Base-by-base conservation (phyloP, 2,888 invertebrate genomes). In the Catocala nupta region DNA sequence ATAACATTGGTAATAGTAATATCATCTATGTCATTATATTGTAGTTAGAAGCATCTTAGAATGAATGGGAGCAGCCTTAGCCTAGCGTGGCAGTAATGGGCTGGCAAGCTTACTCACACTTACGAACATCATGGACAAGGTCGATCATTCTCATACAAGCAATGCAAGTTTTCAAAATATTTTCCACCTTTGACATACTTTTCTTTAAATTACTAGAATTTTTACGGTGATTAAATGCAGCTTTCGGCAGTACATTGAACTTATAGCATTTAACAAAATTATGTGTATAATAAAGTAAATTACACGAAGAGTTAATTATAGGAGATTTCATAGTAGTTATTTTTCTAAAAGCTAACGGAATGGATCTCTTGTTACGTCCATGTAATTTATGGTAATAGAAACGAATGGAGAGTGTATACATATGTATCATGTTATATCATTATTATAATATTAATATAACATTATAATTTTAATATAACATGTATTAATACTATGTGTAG, bases 281-380 rank as follows among this genome's bases (percentile, higher is more conserved):
- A 56, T 55, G 9, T 25, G 34, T 45, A 54, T 59, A 51, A 13
- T 50, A 48, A 45, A 51, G 43, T 56, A 58, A 65, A 65, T 54
- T 39, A 70, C 60, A 58, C 11, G 39, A 73, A 75, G 65, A 62
- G 0, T 54, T 63, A 65, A 54, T 70, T 63, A 61, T 63, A 68
- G 59, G 64, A 58, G 52, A 63, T 63, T 71, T 62, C 51, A 70
- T 53, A 73, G 57, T 59, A 63, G 61, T 80, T 81, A 85, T 84
- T 85, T 86, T 86, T 86, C 69, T 68, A 82, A 80, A 80, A 66
- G 62, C 60, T 62, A 75, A 73, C 58, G 13, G 59, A 77, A 77
- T 79, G 75, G 85, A 87, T 86, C 83, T 86, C 86, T 80, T 58
- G 53, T 85, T 77, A 78, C 87, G 87, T 88, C 87, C 88, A 80